Evolutionary conservation across 2,797 vertebrate species (phyloP), one percentile per base, ranked within the genome.

Genomic region (Eospalax fontanierii): DNA sequence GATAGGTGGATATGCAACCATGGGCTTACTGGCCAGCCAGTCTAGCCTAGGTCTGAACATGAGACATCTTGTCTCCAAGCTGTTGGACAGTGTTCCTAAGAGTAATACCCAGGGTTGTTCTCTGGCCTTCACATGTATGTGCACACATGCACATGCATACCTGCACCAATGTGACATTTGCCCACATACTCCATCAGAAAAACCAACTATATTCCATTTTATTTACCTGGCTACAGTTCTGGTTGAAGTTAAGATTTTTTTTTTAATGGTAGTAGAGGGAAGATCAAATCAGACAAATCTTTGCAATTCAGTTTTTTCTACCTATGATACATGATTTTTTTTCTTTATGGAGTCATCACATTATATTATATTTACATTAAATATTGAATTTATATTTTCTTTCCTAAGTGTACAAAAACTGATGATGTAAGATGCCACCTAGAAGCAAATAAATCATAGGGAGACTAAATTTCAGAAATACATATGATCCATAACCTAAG

Each of bases 231-330:
- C 33, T 92, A 57, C 87, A 89, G 38, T 94, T n/a, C 78, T 87
- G 28, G 28, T 73, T 54, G 93, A 0, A 87, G 10, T 74, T 95
- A 90, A 70, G 63, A 94, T 54, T 75, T 57, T 84, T 68, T 71
- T 71, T 94, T 91, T 63, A 81, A 35, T 80, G 50, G 16, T 43
- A 81, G 73, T 66, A 24, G 38, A 95, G 28, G 63, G 76, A 28
- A 74, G 76, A 86, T 43, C 30, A 40, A 57, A 15, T 91, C 40
- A 50, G 63, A 87, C 40, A 81, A 21, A 83, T 71, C 24, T 89
- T 91, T 74, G 35, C 81, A 71, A 86, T 86, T 93, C 40, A 76
- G 76, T 61, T n/a, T 91, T 95, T 87, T 95, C 84, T 94, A 24
- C 33, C 26, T 93, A 22, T 7, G 14, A 54, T 93, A 33, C 66